phyloP scores from a whole-genome alignment of 2,888 invertebrate species.

The Ectemnius cavifrons region DNA sequence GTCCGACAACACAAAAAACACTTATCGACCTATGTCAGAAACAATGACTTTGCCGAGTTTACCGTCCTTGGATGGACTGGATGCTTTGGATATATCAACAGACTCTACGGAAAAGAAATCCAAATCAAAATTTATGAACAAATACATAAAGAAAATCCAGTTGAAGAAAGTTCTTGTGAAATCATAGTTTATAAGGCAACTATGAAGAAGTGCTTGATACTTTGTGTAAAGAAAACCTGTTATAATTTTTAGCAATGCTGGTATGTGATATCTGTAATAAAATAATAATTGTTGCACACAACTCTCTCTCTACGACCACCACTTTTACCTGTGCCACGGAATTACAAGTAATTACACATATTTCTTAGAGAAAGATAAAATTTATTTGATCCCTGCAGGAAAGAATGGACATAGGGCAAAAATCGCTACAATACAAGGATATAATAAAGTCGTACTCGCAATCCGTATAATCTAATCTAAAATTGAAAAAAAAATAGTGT shows the following conservation, averaged over 20 bases:
- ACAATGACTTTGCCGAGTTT: constrained; percentile 51
- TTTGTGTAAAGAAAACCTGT: neutral
- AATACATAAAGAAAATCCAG: constrained; percentile 61
- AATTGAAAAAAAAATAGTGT: neutral
- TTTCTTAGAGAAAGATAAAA: constrained; percentile 8
- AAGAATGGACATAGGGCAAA: neutral
- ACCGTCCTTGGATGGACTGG: constrained; percentile 55
- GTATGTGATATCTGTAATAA: constrained; percentile 4
- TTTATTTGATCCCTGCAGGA: neutral
- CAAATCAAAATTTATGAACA: constrained; percentile 57
- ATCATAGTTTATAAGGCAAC: constrained; percentile 38
- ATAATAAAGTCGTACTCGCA: constrained; percentile 1
- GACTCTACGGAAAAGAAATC: constrained; percentile 22
- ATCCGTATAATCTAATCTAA: constrained; percentile 4
- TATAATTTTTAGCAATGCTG: neutral
- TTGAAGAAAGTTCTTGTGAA: constrained; percentile 55
- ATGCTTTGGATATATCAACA: constrained; percentile 24
- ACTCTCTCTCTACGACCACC: no score
- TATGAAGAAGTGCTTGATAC: neutral
- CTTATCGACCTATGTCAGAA: constrained; percentile 39
- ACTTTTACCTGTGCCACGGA: no score
- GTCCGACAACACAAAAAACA: constrained; percentile 28
- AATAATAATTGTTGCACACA: neutral
- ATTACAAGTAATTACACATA: no score
- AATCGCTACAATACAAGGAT: neutral